Evolutionary conservation across 2,888 invertebrate genomes (phyloP).

Genomic region (Camptogramma bilineatum): DNA sequence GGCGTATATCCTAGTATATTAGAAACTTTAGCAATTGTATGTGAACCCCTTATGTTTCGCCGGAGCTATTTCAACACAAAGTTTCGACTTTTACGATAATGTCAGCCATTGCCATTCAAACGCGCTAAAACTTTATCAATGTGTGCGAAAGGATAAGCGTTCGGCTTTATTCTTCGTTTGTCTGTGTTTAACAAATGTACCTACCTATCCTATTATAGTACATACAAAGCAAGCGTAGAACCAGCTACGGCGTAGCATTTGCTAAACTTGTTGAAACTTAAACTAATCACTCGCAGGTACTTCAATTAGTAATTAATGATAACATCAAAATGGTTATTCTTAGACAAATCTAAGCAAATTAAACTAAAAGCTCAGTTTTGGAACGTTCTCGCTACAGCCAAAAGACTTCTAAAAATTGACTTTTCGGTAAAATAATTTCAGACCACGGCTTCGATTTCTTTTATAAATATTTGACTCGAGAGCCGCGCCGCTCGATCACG

Average conservation of each 20-base stretch:
- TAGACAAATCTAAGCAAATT: neutral
- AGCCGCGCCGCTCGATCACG: neutral
- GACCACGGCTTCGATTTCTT: neutral
- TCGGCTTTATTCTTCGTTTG: slow-evolving; percentile 57
- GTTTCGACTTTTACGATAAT: slow-evolving; percentile 85
- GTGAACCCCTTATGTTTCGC: slow-evolving; percentile 84
- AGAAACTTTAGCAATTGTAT: slow-evolving; percentile 83
- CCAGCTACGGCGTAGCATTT: slow-evolving; percentile 19
- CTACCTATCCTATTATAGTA: slow-evolving; percentile 14
- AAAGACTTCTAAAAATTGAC: neutral
- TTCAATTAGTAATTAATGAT: neutral
- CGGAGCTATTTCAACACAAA: slow-evolving; percentile 80
- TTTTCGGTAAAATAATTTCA: neutral
- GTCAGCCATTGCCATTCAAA: slow-evolving; percentile 85
- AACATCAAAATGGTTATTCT: neutral
- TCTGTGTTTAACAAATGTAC: slow-evolving; percentile 33
- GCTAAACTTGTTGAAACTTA: neutral
- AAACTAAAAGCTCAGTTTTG: neutral
- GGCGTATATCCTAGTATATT: slow-evolving; percentile 77
- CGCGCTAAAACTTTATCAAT: slow-evolving; percentile 84
- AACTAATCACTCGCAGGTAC: neutral
- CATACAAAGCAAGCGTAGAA: slow-evolving; percentile 5
- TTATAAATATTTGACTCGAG: neutral
- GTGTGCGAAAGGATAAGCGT: slow-evolving; percentile 82
- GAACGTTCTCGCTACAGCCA: neutral